Percentiles rank a stretch among this genome's conserved stretches.
Conservation (phyloP, 2,888 invertebrate genomes). For the Timandra comae region DNA sequence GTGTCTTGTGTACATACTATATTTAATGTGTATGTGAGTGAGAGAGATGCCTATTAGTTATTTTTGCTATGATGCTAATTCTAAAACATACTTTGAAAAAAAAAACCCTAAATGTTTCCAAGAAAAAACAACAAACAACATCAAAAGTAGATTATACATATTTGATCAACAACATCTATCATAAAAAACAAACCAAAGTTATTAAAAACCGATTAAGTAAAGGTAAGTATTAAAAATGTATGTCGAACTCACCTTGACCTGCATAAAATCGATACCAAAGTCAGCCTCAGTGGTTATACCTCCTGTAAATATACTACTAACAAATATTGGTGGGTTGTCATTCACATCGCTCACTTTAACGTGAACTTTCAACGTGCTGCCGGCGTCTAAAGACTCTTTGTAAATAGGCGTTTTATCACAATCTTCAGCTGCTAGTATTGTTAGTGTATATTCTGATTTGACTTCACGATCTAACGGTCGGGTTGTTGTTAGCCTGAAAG, state of each 20-base stretch:
- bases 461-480: conserved; percentile 86
- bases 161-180: too few species aligned
- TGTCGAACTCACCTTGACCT: conserved; percentile 11
- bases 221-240: too few species aligned
- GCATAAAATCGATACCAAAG: conserved; percentile 91
- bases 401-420: conserved; percentile 80
- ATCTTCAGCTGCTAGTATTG: conserved; percentile 89
- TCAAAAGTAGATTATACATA: too few species aligned
- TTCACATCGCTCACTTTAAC: conserved; percentile 89
- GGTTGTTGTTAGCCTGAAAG: conserved; percentile 42
- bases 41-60: too few species aligned
- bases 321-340: conserved; percentile 92
- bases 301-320: conserved; percentile 89
- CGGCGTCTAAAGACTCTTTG: conserved; percentile 78
- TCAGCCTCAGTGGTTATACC: conserved; percentile 96
- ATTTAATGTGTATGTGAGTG: too few species aligned
- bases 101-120: too few species aligned
- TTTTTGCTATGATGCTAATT: too few species aligned
- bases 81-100: too few species aligned
- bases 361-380: conserved; percentile 82
- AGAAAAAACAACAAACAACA: too few species aligned
- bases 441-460: conserved; percentile 80
- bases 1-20: too few species aligned
- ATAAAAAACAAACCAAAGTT: too few species aligned
- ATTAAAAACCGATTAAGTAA: too few species aligned